Evolutionary conservation across 2,113 vertebrate species (phyloP).

Genomic region (Apteryx mantelli): DNA sequence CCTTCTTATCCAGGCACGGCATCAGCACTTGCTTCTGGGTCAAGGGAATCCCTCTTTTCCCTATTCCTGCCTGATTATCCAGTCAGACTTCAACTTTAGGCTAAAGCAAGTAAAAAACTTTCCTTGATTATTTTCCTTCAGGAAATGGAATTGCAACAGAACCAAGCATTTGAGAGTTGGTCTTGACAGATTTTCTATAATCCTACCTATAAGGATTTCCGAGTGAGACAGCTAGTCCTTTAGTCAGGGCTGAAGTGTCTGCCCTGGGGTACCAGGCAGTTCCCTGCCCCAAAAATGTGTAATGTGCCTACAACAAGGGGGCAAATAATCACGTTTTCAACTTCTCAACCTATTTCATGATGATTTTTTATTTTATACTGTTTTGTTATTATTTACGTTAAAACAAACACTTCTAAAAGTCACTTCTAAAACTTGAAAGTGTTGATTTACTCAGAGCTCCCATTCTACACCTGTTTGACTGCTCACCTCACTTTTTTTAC

Average conservation of each 20-base stretch:
- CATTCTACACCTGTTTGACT: not conserved
- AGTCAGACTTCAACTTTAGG: not conserved
- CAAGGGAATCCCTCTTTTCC: not conserved
- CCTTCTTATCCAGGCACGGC: not conserved
- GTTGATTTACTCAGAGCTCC: not conserved
- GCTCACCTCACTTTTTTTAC: not conserved
- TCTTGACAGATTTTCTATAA: not conserved
- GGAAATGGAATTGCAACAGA: not conserved
- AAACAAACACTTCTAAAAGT: not conserved
- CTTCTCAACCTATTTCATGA: not conserved
- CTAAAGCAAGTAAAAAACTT: not conserved
- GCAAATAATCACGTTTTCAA: not conserved
- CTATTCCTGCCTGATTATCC: not conserved
- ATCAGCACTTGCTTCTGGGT: not conserved
- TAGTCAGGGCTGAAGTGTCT: not conserved
- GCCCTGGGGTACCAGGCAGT: not conserved
- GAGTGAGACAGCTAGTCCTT: not conserved
- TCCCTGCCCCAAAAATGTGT: not conserved
- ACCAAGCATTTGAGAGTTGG: fast-evolving
- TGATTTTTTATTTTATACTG: not conserved
- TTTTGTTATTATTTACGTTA: not conserved
- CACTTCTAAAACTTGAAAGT: not conserved
- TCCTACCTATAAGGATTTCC: not conserved
- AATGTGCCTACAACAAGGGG: not conserved
- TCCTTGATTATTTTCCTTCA: not conserved